Percentiles rank a stretch among this genome's conserved stretches.
Evolutionary conservation across 2,113 vertebrate species (phyloP).

Genomic region (Lophura nycthemera): DNA sequence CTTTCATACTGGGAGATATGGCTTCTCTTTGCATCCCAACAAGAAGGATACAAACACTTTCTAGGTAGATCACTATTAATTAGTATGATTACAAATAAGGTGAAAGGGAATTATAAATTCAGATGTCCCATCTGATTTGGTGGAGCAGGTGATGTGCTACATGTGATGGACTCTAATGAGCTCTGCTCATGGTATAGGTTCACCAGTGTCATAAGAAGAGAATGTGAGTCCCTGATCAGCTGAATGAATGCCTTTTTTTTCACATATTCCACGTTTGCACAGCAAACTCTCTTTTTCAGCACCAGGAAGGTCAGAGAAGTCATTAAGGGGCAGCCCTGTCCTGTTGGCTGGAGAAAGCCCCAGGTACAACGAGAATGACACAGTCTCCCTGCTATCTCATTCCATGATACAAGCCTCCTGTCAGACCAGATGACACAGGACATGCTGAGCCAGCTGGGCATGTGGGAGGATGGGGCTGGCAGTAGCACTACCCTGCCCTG

Average conservation of each 20-base stretch:
- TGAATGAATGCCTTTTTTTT: neutral
- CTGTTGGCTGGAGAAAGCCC: neutral
- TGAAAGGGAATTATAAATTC: neutral
- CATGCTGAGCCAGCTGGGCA: neutral
- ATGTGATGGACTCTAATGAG: neutral
- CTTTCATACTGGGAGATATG: neutral
- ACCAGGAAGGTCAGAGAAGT: neutral
- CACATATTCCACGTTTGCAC: neutral
- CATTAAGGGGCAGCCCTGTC: neutral
- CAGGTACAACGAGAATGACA: neutral
- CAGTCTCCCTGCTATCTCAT: neutral
- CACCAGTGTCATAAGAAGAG: neutral
- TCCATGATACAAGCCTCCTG: fast-evolving
- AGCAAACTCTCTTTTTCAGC: neutral
- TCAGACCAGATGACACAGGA: neutral
- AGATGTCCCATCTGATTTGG: fast-evolving
- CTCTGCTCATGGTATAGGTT: neutral
- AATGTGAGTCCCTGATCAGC: neutral
- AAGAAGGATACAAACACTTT: neutral
- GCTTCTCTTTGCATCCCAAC: neutral
- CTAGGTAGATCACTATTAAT: neutral
- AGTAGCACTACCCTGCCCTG: neutral
- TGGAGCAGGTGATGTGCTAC: neutral
- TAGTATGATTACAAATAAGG: neutral
- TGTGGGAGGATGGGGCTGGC: neutral